Evolutionary conservation across 2,113 vertebrate genomes (phyloP).

Genomic region (Falco punctatus): DNA sequence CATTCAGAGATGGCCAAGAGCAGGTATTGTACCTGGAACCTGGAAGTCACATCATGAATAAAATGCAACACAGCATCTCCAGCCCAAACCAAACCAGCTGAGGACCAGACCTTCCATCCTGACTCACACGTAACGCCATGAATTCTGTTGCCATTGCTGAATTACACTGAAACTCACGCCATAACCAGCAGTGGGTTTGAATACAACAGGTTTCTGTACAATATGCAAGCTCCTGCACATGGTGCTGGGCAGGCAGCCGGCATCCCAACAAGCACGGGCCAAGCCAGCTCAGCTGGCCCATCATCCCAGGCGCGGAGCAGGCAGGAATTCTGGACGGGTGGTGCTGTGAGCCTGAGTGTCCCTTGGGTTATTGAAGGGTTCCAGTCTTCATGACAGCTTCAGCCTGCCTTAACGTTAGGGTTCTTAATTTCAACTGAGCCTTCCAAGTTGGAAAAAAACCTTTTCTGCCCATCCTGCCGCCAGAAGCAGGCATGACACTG

Average conservation of each 20-base stretch:
- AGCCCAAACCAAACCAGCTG: background rate
- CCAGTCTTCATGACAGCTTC: background rate
- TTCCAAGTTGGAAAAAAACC: background rate
- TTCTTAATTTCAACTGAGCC: background rate
- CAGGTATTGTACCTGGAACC: background rate
- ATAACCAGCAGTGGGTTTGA: fast-evolving
- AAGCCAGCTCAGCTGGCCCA: background rate
- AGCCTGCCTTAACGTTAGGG: fast-evolving
- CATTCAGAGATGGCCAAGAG: background rate
- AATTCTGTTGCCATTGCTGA: fast-evolving
- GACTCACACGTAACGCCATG: fast-evolving
- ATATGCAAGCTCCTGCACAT: fast-evolving
- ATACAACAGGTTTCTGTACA: fast-evolving
- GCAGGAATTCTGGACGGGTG: background rate
- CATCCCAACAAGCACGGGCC: fast-evolving
- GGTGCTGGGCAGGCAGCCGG: background rate
- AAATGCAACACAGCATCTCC: background rate
- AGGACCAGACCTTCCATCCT: background rate
- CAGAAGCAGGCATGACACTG: fast-evolving
- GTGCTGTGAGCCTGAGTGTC: background rate
- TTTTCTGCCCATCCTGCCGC: background rate
- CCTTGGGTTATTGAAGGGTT: background rate
- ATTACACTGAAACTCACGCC: fast-evolving
- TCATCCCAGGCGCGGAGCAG: background rate
- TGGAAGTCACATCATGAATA: background rate